Percentiles rank a stretch among this genome's conserved stretches.
phyloP scores from a whole-genome alignment of 2,113 vertebrate species.

The Semnopithecus entellus region DNA sequence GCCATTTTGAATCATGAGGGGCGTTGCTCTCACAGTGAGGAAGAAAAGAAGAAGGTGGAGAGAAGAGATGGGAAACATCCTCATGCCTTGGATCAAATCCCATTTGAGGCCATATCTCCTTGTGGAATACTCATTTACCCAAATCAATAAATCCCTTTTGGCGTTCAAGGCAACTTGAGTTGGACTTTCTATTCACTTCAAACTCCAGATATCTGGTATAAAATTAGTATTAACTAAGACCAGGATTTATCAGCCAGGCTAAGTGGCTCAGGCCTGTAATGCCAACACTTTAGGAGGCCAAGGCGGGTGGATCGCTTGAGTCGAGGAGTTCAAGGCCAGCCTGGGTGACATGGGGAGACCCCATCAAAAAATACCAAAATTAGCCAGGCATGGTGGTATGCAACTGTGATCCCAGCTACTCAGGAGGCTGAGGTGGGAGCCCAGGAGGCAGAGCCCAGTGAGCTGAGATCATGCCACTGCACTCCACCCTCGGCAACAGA shows the following conservation, averaged over 20 bases:
- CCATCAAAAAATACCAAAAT: no score
- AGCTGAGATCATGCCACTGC: no score
- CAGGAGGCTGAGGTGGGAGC: no score
- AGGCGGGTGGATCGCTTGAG: no score
- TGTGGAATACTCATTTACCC: neutral
- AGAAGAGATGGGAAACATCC: neutral
- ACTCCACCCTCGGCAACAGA: no score
- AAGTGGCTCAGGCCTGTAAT: no score
- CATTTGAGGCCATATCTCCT: neutral
- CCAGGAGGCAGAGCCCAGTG: no score
- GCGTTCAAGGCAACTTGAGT: neutral
- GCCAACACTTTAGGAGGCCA: no score
- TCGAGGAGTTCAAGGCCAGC: no score
- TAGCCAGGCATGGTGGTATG: no score
- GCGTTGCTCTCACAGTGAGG: neutral
- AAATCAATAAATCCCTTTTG: neutral
- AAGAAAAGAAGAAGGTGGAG: neutral
- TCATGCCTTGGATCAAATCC: neutral
- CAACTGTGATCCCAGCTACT: no score
- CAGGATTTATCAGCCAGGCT: neutral
- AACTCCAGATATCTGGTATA: neutral
- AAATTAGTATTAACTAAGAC: neutral
- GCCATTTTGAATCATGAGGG: neutral
- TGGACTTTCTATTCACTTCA: constrained; percentile 30
- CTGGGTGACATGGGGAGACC: no score